These are phyloP conservation scores for Anthopleura xanthogrammica DNA, from an alignment of 92 coral and sea anemone genomes.

Conservation along the genomic window DNA sequence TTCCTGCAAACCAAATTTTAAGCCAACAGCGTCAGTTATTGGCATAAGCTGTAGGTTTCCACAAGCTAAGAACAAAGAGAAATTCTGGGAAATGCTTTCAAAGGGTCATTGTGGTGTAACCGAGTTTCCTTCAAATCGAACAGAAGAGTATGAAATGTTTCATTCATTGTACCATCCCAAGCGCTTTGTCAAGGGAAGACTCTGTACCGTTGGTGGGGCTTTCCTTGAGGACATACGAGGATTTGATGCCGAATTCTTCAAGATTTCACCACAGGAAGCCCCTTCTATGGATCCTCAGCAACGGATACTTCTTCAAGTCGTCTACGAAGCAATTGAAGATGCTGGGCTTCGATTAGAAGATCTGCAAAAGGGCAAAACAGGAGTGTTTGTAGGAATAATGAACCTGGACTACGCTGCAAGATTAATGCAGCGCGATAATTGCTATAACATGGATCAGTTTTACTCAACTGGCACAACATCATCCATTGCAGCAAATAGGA, in stretches of 20 bases:
- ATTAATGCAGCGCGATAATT: slow-evolving; percentile 37
- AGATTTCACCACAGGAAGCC: slow-evolving; percentile 71
- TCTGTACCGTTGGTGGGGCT: slow-evolving; percentile 63
- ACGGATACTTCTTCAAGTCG: slow-evolving; percentile 66
- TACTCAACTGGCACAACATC: slow-evolving; percentile 64
- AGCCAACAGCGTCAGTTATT: slow-evolving; percentile 51
- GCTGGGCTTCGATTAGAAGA: slow-evolving; percentile 77
- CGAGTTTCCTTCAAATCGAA: slow-evolving; percentile 59
- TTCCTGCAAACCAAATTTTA: background rate
- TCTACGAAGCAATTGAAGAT: slow-evolving; percentile 84
- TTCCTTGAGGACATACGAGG: slow-evolving; percentile 63
- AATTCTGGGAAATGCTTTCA: slow-evolving; percentile 63
- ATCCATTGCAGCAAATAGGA: slow-evolving; percentile 69
- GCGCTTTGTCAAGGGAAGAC: slow-evolving; percentile 58
- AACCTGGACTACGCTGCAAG: slow-evolving; percentile 56
- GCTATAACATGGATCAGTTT: slow-evolving; percentile 65
- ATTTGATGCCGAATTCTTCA: slow-evolving; percentile 76
- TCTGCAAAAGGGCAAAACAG: slow-evolving; percentile 68
- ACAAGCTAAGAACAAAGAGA: slow-evolving; percentile 50
- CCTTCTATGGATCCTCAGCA: slow-evolving; percentile 86
- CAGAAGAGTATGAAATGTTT: slow-evolving; percentile 48
- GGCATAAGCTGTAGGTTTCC: slow-evolving; percentile 86
- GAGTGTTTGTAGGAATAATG: slow-evolving; percentile 80
- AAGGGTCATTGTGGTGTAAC: slow-evolving; percentile 51
- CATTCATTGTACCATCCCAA: slow-evolving; percentile 59